Evolutionary conservation across 2,888 invertebrate species (phyloP), one percentile per base, ranked within the genome.

Genomic region (Lycophotia porphyrea): DNA sequence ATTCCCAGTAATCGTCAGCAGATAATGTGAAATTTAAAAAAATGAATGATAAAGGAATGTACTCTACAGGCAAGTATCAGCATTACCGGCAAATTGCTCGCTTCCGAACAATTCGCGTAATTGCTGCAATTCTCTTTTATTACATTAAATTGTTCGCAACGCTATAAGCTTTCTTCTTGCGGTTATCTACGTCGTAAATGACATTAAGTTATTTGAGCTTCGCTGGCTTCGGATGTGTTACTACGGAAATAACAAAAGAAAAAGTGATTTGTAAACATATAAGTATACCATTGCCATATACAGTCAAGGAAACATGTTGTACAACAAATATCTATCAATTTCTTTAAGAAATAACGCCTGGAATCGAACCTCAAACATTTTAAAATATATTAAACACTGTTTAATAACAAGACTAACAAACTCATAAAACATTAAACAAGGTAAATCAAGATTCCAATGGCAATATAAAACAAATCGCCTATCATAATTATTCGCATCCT

Each of bases 81-180:
- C 83, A 85, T 87, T 87, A 83, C 87, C 61, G 60, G 71, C 85
- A 89, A 91, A 91, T 91, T 90, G 88, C 88, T 71, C 82, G 81
- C 81, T 82, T 86, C 88, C 88, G 85, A 84, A 89, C 90, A 88
- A 90, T 89, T 89, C 86, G 63, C 74, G 88, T 91, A 90, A 91
- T 90, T 87, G 87, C 86, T 82, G 84, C 91, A 88, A 91, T 91
- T 91, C 88, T 27, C 84, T 55, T 90, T 90, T 90, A 91, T 91
- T 88, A 86, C 85, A 84, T 87, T 88, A 88, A 89, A 87, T 90
- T 87, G 81, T 86, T 81, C 76, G 77, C 83, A 71, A 68, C 27
- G 71, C 77, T 78, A 58, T 76, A 75, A 76, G 83, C 76, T 87
- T 88, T 85, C 88, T 84, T 82, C 82, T 76, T 81, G 83, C 21